Percentiles rank a stretch among this genome's conserved stretches.
These are phyloP conservation scores for Festucalex cinctus DNA, from an alignment of 2,113 vertebrate genomes.

Conservation along the genomic window DNA sequence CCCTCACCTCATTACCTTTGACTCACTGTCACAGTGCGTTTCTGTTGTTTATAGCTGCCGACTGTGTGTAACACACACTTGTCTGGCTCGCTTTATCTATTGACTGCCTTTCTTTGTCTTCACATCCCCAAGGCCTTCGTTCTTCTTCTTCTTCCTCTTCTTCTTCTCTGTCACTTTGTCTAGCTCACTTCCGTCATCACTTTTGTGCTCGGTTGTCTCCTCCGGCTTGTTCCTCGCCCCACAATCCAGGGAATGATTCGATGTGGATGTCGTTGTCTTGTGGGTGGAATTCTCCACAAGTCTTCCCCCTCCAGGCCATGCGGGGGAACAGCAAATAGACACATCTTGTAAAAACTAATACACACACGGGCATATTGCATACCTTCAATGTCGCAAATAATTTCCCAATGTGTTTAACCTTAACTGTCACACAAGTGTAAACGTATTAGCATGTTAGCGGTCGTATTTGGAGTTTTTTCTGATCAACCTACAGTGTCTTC, in stretches of 20 bases:
- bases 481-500: background rate
- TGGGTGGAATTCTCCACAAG: conserved; percentile 30
- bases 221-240: conserved; percentile 29
- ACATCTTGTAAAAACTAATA: background rate
- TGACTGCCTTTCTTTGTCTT: conserved; percentile 6
- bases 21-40: conserved; percentile 23
- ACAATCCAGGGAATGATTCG: conserved; percentile 26
- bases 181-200: conserved; percentile 36
- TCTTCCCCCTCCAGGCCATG: conserved; percentile 24
- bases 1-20: conserved; percentile 16
- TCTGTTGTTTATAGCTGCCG: conserved; percentile 4
- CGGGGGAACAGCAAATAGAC: conserved; percentile 15
- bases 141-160: conserved; percentile 7
- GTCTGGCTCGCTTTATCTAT: conserved; percentile 3
- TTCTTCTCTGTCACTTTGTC: conserved; percentile 29
- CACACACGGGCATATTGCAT: conserved; percentile 11
- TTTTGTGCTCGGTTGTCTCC: conserved; percentile 33
- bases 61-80: conserved; percentile 2
- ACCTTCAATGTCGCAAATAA: background rate
- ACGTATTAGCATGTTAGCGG: background rate
- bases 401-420: background rate
- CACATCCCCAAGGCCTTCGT: conserved; percentile 18
- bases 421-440: background rate
- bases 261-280: conserved; percentile 39
- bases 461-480: background rate